These are phyloP conservation scores for Lateolabrax maculatus DNA, from an alignment of 2,797 vertebrate species.

Conservation along the genomic window DNA sequence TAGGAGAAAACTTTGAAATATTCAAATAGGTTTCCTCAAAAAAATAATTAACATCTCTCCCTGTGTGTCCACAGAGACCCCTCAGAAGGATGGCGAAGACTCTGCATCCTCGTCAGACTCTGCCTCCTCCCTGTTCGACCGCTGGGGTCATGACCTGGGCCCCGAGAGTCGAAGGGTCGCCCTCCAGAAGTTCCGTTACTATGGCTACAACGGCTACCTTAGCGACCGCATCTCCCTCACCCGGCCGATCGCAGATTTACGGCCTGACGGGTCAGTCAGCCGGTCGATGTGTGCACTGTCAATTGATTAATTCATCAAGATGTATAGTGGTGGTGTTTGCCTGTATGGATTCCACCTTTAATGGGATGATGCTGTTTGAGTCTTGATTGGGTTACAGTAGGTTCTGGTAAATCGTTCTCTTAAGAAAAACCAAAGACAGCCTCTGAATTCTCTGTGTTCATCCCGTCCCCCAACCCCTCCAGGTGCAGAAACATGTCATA, in stretches of 20 bases:
- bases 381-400: neutral
- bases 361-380: too few species aligned
- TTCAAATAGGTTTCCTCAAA: neutral
- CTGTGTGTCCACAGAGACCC: slow-evolving; percentile 84
- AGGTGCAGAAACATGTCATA: slow-evolving; percentile 96
- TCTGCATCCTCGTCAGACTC: slow-evolving; percentile 76
- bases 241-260: slow-evolving; percentile 90
- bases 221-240: slow-evolving; percentile 95
- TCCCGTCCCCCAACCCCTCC: neutral
- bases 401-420: neutral
- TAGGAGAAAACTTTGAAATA: neutral
- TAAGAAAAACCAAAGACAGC: neutral
- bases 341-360: neutral
- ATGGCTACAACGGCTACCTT: slow-evolving; percentile 97
- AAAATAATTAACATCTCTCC: neutral
- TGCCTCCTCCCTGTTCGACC: slow-evolving; percentile 91
- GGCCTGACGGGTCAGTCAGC: slow-evolving; percentile 91
- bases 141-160: slow-evolving; percentile 95
- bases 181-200: slow-evolving; percentile 96
- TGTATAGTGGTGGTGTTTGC: neutral
- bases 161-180: slow-evolving; percentile 91
- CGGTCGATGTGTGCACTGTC: neutral
- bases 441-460: neutral
- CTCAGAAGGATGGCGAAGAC: slow-evolving; percentile 88
- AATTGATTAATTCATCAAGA: slow-evolving; percentile 3